Evolutionary conservation across 1,140 invertebrate species (phyloP), one percentile per base, ranked within the genome.

Genomic region (Brachionus sp.): DNA sequence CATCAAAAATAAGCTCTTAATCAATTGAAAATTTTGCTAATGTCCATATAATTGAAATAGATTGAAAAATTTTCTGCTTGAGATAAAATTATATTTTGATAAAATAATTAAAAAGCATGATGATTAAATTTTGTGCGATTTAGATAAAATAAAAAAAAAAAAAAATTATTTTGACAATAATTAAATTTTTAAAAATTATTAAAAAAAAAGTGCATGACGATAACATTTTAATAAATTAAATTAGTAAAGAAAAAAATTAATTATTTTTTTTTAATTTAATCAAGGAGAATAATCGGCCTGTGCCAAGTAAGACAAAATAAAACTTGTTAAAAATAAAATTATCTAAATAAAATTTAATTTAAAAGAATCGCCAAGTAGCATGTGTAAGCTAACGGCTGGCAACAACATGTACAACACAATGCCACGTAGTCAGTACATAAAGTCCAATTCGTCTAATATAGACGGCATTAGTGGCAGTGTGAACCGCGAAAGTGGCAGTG

Each of bases 401-500:
- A 78, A 78, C 5, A 66, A 80, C 19, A 62, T 80, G 13, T 80
- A 80, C 33, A 35, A 19, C n/a, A 80, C 77, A 6, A 80, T 80
- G 33, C 77, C 77, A 9, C 77, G 77, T 12, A 39, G 19, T 13
- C 77, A 78, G 35, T 33, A 62, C 50, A 23, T 62, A 19, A 80
- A 80, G 33, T 42, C 62, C 25, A 80, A 5, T 10, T 23, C 35
- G 33, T 62, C 50, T 3, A 80, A 66, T n/a, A 80, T 62, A 62
- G 77, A 80, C 35, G 77, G 57, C 29, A 80, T 80, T 33, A 80
- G 77, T 16, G 77, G 77, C 0, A 57, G 46, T 13, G 77, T 80
- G 19, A 80, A 80, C 12, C 35, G 57, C n/a, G 77, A 80, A 50
- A 80, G 77, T 42, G 77, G 77, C 19, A 80, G 77, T 37, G 77